Conservation (phyloP, 2,113 vertebrate species). For the Lophura nycthemera region DNA sequence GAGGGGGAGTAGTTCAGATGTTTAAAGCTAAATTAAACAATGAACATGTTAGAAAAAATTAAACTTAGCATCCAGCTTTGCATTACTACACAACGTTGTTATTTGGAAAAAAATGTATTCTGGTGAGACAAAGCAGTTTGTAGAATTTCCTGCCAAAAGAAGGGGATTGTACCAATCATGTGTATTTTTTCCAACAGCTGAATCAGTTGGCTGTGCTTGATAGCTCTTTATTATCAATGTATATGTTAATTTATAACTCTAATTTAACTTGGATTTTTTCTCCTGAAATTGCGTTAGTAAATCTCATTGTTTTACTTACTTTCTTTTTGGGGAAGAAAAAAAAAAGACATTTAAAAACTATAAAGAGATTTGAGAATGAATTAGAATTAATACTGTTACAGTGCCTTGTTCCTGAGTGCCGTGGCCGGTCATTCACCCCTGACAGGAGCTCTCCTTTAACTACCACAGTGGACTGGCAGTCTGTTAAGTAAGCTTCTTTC, state of each 20-base stretch:
- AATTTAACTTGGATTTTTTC: neutral
- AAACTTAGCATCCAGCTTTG: accelerated
- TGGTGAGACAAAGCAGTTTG: neutral
- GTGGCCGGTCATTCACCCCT: constrained; percentile 85
- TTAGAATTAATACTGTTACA: constrained; percentile 62
- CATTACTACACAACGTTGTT: neutral
- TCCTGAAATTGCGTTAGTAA: neutral
- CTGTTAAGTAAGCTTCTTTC: constrained; percentile 86
- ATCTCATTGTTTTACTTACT: neutral
- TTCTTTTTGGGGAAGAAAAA: neutral
- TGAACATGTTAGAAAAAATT: accelerated
- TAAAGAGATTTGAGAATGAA: neutral
- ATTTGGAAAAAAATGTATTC: neutral
- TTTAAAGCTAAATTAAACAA: neutral
- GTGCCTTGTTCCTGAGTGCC: constrained; percentile 87
- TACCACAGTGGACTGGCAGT: constrained; percentile 95
- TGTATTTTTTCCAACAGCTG: neutral
- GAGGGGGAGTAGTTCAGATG: accelerated
- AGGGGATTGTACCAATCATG: accelerated
- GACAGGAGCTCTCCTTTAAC: constrained; percentile 91
- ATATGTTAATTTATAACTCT: neutral
- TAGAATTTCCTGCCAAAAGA: neutral
- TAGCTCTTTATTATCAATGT: neutral
- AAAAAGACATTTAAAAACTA: neutral
- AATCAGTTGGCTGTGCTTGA: neutral